These are phyloP conservation scores for Acyrthosiphon pisum DNA, from an alignment of 1,140 invertebrate species.

Conservation along the genomic window DNA sequence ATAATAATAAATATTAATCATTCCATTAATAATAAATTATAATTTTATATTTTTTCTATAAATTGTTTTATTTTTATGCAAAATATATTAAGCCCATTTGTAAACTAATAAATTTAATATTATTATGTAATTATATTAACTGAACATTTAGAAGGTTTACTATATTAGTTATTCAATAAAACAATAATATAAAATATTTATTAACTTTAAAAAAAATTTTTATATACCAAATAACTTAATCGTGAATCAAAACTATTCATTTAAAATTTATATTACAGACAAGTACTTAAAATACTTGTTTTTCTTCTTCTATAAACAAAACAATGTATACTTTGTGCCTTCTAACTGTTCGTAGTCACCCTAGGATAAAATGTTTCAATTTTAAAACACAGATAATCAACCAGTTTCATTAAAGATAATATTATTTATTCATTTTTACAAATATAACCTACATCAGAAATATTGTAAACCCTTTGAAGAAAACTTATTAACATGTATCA, in stretches of 20 bases:
- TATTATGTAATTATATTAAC: constrained; percentile 7
- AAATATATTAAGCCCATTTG: not conserved
- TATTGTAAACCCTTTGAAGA: not conserved
- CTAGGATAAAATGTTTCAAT: not conserved
- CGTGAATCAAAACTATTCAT: not conserved
- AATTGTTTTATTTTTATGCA: constrained; percentile 22
- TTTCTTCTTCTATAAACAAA: not conserved
- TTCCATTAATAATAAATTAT: constrained; percentile 46
- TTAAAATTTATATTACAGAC: not conserved
- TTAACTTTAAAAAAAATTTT: not conserved
- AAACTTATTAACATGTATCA: not conserved
- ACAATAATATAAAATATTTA: not conserved
- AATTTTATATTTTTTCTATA: constrained; percentile 48
- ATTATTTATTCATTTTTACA: not conserved
- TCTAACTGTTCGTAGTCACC: constrained; percentile 9
- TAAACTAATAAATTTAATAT: not conserved
- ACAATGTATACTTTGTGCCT: constrained; percentile 51
- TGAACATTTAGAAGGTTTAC: constrained; percentile 14
- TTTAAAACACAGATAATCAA: not conserved
- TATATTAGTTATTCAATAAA: not conserved
- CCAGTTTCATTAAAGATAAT: not conserved
- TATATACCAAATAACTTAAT: not conserved
- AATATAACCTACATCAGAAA: not conserved
- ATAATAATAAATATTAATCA: constrained; percentile 17
- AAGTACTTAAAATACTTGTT: not conserved